Base-by-base conservation (phyloP, 2,888 invertebrate species). In the Sylvicola fuscatus region DNA sequence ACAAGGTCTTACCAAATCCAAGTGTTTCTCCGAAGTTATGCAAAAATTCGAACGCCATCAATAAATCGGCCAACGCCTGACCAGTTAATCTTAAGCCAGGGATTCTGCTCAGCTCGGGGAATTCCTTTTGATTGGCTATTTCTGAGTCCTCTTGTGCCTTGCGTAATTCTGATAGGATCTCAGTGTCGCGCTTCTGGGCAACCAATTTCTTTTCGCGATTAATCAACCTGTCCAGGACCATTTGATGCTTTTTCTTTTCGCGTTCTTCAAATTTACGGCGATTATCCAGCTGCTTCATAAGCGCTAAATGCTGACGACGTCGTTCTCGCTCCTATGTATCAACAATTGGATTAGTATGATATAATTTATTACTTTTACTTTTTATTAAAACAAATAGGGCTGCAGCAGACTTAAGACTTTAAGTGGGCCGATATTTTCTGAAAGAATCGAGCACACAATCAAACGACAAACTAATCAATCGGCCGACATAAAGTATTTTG, bases 1-100 rank as follows among this genome's bases (percentile, higher is more conserved):
- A 3, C 27, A 32, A 34, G 21, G 35, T 7, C 75, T 68, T 50
- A 86, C 84, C 84, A 49, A 95, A 89, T 37, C 90, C 92, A 2
- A 97, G 65, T 1, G 89, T 87, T 57, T 87, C 86, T 35, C 87
- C 89, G 52, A 97, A 97, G 61, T 92, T 95, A 49, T 92, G 83
- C 44, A 95, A 65, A 55, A 97, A 97, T 62, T 97, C 95, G 51
- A 83, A 82, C n/a, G 89, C 81, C 79, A 95, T 93, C 14, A 97
- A 64, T 31, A 83, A 66, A 57, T 95, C 86, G 1, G 86, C 81
- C 64, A 92, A 86, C 1, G 92, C 90, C 51, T 82, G 76, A 0
- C 89, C 90, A 1, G 82, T 68, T 35, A 97, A 61, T 49, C 74
- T 72, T 37, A 86, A 62, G 2, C 83, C 83, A 0, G 79, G 72